phyloP scores from a whole-genome alignment of 2,888 invertebrate genomes.

The Sarcophaga subvicina region DNA sequence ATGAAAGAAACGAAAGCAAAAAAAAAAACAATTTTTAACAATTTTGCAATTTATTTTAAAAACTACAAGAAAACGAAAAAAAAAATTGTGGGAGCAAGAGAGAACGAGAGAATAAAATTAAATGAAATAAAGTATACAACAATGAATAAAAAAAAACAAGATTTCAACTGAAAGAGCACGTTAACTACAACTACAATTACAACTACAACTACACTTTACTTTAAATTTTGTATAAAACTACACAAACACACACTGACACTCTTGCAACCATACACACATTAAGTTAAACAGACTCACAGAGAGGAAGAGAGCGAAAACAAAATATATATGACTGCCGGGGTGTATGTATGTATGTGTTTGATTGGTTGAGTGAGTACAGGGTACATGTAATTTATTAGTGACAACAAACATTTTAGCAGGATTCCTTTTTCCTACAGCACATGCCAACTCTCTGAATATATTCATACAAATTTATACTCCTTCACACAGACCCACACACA shows the following conservation, averaged over 20 bases:
- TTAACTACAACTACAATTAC: too few species aligned
- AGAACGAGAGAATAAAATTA: neutral
- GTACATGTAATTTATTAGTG: conserved; percentile 47
- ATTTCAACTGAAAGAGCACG: neutral
- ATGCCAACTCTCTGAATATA: conserved; percentile 8
- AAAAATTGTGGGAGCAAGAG: neutral
- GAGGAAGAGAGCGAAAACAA: too few species aligned
- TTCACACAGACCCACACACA: neutral
- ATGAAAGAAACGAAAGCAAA: too few species aligned
- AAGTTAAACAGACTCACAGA: too few species aligned
- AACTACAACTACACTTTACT: too few species aligned
- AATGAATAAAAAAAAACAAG: too few species aligned
- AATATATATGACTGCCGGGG: too few species aligned
- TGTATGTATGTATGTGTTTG: neutral
- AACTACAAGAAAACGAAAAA: conserved; percentile 2
- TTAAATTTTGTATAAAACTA: neutral
- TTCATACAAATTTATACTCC: conserved; percentile 6
- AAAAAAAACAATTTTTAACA: neutral
- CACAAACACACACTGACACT: neutral
- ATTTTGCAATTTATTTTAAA: conserved; percentile 21
- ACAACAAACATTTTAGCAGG: conserved; percentile 49
- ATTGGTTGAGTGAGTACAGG: neutral
- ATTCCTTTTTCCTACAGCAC: conserved; percentile 38
- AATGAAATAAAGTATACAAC: too few species aligned
- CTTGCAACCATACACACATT: neutral